Evolutionary conservation across 2,797 vertebrate genomes (phyloP).

Genomic region (Hydrophis major): DNA sequence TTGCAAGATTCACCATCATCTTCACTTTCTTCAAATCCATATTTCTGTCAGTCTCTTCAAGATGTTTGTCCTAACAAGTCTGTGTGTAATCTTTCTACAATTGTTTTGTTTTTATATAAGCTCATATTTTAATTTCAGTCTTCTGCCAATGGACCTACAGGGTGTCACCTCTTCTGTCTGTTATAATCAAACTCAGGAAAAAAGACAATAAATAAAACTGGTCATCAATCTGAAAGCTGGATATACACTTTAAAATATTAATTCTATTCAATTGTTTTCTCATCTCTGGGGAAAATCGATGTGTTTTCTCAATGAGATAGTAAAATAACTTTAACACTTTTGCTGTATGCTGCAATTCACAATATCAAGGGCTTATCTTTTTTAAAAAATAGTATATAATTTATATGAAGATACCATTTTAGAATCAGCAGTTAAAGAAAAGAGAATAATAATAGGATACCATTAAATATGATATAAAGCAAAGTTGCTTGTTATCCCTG

Average conservation of each 20-base stretch:
- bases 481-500: not conserved
- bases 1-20: not conserved
- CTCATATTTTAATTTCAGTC: not conserved
- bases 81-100: not conserved
- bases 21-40: not conserved
- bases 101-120: not conserved
- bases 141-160: not conserved
- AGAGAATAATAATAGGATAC: not conserved
- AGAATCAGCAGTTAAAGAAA: not conserved
- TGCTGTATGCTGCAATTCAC: not conserved
- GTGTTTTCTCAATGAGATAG: not conserved
- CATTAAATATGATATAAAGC: not conserved
- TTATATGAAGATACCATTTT: not conserved
- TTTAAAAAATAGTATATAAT: not conserved
- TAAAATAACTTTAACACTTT: not conserved
- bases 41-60: not conserved
- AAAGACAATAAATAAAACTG: not conserved
- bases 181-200: not conserved
- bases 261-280: not conserved
- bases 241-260: not conserved
- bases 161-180: not conserved
- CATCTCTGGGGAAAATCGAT: not conserved
- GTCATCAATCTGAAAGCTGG: not conserved
- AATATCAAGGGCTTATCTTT: not conserved
- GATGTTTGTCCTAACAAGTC: not conserved